A percentile compares a stretch with the other conserved stretches of the same genome.
These are phyloP conservation scores for Stomatorhinus ivindoensis DNA, from an alignment of 2,113 vertebrate genomes.

Conservation along the genomic window DNA sequence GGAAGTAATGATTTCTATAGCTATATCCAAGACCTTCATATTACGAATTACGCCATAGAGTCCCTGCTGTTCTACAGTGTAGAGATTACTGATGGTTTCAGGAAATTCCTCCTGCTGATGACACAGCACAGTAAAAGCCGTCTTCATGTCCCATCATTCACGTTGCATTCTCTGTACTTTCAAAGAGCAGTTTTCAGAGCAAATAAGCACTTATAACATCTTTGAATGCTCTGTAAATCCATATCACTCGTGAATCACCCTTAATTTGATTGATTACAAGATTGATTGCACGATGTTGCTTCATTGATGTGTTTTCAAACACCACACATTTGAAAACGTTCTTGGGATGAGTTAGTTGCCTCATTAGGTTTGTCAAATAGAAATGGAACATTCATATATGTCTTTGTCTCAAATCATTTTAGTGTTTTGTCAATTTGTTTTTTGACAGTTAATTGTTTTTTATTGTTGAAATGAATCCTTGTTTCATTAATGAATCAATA, in stretches of 20 bases:
- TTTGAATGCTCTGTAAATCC: not conserved
- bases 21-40: not conserved
- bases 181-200: not conserved
- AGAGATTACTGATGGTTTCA: slow-evolving; percentile 3
- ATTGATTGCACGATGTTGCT: not conserved
- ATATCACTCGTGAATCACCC: not conserved
- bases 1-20: not conserved
- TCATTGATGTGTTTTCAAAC: slow-evolving; percentile 1
- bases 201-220: not conserved
- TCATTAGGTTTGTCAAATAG: not conserved
- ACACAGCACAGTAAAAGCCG: not conserved
- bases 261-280: not conserved
- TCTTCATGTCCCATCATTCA: not conserved
- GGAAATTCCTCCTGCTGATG: not conserved
- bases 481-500: not conserved
- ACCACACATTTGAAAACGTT: not conserved
- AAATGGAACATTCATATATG: not conserved
- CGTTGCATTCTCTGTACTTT: not conserved
- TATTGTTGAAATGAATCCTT: not conserved
- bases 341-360: not conserved
- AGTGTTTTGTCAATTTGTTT: not conserved
- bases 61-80: slow-evolving; percentile 2
- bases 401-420: not conserved
- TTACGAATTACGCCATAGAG: not conserved
- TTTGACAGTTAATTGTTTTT: not conserved